phyloP scores from a whole-genome alignment of 2,113 vertebrate species.

The Desmodus rotundus region DNA sequence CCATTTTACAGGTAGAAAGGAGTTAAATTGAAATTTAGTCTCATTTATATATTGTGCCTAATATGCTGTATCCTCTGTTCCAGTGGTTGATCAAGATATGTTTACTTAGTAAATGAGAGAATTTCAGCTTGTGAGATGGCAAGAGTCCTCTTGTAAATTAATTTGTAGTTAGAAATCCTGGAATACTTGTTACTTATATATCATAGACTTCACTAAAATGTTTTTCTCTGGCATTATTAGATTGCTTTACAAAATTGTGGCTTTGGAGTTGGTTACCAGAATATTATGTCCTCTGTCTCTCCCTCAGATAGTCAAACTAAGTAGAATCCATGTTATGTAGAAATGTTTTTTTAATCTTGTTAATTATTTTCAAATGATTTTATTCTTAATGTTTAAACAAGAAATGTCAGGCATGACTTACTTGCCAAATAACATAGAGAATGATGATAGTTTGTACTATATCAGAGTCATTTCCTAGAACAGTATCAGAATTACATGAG shows the following conservation, averaged over 20 bases:
- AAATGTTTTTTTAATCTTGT: not conserved
- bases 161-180: not conserved
- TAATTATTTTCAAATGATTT: slow-evolving; percentile 26
- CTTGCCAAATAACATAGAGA: not conserved
- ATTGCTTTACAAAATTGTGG: not conserved
- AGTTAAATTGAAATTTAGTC: not conserved
- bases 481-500: not conserved
- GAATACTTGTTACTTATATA: not conserved
- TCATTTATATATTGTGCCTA: not conserved
- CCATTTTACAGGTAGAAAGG: not conserved
- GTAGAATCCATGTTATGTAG: not conserved
- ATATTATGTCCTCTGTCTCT: not conserved
- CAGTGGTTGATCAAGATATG: not conserved
- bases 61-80: not conserved
- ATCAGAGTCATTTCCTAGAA: slow-evolving; percentile 23
- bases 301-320: not conserved
- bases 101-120: not conserved
- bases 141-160: not conserved
- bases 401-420: slow-evolving; percentile 5
- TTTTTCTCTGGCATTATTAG: not conserved
- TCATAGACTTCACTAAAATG: not conserved
- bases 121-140: not conserved
- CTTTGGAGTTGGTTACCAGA: not conserved
- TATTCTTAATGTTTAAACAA: slow-evolving; percentile 6
- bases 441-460: not conserved